Conservation (phyloP, 2,888 invertebrate species). For the Argynnis bischoffii region DNA sequence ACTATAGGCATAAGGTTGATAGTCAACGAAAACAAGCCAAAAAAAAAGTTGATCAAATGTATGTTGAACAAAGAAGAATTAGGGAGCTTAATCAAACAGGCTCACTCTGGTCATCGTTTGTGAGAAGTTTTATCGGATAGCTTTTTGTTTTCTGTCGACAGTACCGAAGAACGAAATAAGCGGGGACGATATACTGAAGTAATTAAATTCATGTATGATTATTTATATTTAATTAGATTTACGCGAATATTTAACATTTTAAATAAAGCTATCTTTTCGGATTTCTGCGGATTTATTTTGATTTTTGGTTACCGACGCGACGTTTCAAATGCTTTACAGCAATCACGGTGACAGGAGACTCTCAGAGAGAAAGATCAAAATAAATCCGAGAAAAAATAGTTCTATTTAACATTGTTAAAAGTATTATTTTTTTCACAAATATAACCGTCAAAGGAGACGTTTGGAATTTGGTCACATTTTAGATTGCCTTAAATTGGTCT, state of each 20-base stretch:
- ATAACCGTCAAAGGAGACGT: slow-evolving; percentile 1
- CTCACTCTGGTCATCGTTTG: slow-evolving; percentile 28
- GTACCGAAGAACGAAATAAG: slow-evolving; percentile 15
- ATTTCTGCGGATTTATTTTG: too few species aligned
- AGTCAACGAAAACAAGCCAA: slow-evolving; percentile 1
- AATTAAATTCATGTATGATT: neutral
- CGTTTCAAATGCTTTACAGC: too few species aligned
- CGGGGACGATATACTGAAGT: neutral
- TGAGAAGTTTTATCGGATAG: slow-evolving; percentile 25
- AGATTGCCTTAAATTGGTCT: slow-evolving; percentile 8
- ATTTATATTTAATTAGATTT: too few species aligned
- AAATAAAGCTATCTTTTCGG: too few species aligned
- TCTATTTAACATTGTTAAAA: neutral
- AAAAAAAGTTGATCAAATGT: slow-evolving; percentile 7
- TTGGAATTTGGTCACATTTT: slow-evolving; percentile 1
- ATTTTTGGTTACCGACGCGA: too few species aligned
- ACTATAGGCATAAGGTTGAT: slow-evolving; percentile 9
- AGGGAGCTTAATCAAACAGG: slow-evolving; percentile 30
- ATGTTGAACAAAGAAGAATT: slow-evolving; percentile 28
- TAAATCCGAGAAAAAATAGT: too few species aligned
- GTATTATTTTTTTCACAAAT: neutral
- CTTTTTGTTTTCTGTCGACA: slow-evolving; percentile 27
- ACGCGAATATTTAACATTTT: too few species aligned
- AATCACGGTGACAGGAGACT: too few species aligned
- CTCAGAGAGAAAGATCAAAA: neutral